Base-by-base conservation (phyloP, 2,888 invertebrate species). In the Callyntrura guangdongensis region DNA sequence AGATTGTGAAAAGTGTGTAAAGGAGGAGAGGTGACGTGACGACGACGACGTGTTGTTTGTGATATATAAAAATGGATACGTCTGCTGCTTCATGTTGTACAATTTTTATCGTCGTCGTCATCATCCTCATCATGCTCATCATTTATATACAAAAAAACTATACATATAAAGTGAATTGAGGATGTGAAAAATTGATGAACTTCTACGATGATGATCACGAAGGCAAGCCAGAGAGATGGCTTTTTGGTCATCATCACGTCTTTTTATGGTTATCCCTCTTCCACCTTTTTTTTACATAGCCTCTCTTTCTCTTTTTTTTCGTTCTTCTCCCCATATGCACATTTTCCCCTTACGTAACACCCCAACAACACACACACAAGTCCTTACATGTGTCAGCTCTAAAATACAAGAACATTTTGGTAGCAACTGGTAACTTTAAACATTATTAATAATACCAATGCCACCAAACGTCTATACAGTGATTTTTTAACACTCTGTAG, bases 211-310 rank as follows among this genome's bases (percentile, higher is more conserved):
- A 36, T 36, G 36, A 36, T 36, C 36, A 36, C 36, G 36, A 36
- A 36, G 36, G 36, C 2, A 36, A 36, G 36, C 2, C 3, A 36
- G 36, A 59, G 83, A 83, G 83, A n/a, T 36, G 45, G 45, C 17
- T 81, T 87, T 56, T 88, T 88, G 88, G 82, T 88, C 82, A 82
- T 79, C 82, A 82, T 61, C 79, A 89, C 61, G 59, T 89, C 83
- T 89, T 74, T 82, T 74, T 89, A 83, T 89, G 89, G 83, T 83
- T 84, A 83, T 89, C 83, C 83, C 69, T 82, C 82, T 61, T 64
- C 47, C 69, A 67, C 83, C 74, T 25, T 36, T 45, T 88, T 22
- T n/a, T 22, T 77, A n/a, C 36, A 36, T 36, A 4, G 36, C 2
- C 36, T 36, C n/a, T 77, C 77, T 49, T 36, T 25, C 77, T 77